These are phyloP conservation scores for Artemia sinica DNA, from an alignment of 2,888 invertebrate genomes.

Conservation along the genomic window DNA sequence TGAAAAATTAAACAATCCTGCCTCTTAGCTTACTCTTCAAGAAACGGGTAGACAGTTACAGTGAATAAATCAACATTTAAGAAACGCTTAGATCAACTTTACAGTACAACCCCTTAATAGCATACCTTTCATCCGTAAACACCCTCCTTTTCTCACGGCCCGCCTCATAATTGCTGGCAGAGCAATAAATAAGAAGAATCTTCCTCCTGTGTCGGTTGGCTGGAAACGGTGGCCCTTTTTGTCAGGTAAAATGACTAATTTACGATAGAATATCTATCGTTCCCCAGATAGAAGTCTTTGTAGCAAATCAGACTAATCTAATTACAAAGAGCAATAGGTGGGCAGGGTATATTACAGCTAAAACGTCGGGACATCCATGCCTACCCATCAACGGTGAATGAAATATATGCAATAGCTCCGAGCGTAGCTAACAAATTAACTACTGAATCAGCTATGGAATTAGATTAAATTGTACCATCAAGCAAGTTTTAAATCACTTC, in stretches of 20 bases:
- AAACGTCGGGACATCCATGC: slow-evolving; percentile 10
- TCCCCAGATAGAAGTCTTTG: neutral
- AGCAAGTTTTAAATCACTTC: no score
- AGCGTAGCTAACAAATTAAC: neutral
- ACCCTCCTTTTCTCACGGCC: slow-evolving; percentile 12
- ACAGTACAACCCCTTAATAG: slow-evolving; percentile 9
- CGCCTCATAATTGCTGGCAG: slow-evolving; percentile 4
- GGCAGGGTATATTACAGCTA: slow-evolving; percentile 11
- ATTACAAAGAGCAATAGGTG: slow-evolving; percentile 9
- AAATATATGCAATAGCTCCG: neutral
- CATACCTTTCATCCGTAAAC: slow-evolving; percentile 14
- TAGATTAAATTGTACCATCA: no score
- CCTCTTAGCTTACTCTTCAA: no score
- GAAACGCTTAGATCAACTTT: neutral
- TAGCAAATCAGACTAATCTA: slow-evolving; percentile 13
- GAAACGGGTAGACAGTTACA: neutral
- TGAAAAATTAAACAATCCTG: no score
- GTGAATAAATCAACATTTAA: slow-evolving; percentile 13
- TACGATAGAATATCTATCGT: slow-evolving; percentile 7
- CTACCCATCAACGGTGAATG: slow-evolving; percentile 10
- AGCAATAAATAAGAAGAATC: slow-evolving; percentile 6
- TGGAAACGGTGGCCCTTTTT: neutral
- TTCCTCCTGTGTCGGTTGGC: neutral
- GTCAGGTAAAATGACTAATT: neutral
- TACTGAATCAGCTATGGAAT: no score